phyloP scores from a whole-genome alignment of 2,888 invertebrate genomes.

The Cryptocephalus primarius region DNA sequence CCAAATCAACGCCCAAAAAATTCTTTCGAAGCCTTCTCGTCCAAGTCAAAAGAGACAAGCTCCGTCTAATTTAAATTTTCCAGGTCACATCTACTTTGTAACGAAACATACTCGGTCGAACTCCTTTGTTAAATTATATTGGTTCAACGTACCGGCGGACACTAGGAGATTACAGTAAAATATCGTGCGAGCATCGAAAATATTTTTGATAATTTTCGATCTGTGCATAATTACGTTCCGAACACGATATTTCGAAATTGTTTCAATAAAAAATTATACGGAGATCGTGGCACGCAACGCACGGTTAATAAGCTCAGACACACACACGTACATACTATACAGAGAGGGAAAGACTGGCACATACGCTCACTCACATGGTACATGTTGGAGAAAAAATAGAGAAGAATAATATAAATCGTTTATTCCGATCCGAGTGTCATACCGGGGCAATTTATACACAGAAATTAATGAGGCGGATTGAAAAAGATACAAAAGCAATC shows the following conservation, averaged over 20 bases:
- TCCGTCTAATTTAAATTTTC: too few relatives aligned
- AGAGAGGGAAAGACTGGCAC: not conserved
- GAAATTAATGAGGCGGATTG: constrained; percentile 23
- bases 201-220: constrained; percentile 13
- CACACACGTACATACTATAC: constrained; percentile 5
- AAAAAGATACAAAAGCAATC: constrained; percentile 23
- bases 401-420: constrained; percentile 2
- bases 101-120: not conserved
- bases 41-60: too few relatives aligned
- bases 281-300: not conserved
- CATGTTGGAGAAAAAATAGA: not conserved
- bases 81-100: not conserved
- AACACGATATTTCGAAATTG: constrained; percentile 9
- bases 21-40: too few relatives aligned
- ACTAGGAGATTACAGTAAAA: not conserved
- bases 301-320: constrained; percentile 3
- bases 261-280: constrained; percentile 3
- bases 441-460: constrained; percentile 16
- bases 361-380: too few relatives aligned
- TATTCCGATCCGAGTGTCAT: constrained; percentile 5
- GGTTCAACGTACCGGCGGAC: too few relatives aligned
- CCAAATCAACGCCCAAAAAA: too few relatives aligned
- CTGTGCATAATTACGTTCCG: constrained; percentile 9
- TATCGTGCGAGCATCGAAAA: constrained; percentile 9
- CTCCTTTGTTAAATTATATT: not conserved